phyloP scores from a whole-genome alignment of 2,113 vertebrate species.

The Phodopus roborovskii region DNA sequence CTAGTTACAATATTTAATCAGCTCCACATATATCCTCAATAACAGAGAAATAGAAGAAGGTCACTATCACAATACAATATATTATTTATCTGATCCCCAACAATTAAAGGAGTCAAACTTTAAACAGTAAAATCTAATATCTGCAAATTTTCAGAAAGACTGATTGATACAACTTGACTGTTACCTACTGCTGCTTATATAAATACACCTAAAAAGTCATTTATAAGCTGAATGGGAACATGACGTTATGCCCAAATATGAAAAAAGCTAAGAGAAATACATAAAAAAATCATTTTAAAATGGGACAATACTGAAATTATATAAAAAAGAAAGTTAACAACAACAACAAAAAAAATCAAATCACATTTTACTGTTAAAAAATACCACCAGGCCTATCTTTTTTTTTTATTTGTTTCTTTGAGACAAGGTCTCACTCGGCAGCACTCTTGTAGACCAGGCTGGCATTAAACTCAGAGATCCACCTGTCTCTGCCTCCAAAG shows the following conservation, averaged over 20 bases:
- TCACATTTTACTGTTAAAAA: neutral
- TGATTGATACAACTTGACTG: neutral
- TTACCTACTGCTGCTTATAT: neutral
- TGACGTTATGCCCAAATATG: neutral
- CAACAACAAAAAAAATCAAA: neutral
- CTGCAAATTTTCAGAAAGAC: neutral
- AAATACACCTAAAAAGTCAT: neutral
- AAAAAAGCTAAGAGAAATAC: neutral
- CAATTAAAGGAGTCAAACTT: neutral
- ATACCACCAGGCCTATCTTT: neutral
- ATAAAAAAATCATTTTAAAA: neutral
- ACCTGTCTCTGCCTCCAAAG: neutral
- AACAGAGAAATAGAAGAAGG: neutral
- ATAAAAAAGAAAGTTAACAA: neutral
- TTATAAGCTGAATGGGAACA: neutral
- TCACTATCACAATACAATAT: neutral
- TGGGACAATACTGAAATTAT: neutral
- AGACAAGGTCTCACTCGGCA: neutral
- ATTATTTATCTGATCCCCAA: neutral
- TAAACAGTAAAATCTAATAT: neutral
- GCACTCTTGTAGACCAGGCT: neutral
- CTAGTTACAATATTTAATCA: neutral
- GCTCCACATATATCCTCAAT: neutral
- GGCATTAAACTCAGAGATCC: neutral
- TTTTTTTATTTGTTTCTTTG: neutral